Conservation (phyloP, 2,888 invertebrate genomes). For the Xanthorhoe spadicearia region DNA sequence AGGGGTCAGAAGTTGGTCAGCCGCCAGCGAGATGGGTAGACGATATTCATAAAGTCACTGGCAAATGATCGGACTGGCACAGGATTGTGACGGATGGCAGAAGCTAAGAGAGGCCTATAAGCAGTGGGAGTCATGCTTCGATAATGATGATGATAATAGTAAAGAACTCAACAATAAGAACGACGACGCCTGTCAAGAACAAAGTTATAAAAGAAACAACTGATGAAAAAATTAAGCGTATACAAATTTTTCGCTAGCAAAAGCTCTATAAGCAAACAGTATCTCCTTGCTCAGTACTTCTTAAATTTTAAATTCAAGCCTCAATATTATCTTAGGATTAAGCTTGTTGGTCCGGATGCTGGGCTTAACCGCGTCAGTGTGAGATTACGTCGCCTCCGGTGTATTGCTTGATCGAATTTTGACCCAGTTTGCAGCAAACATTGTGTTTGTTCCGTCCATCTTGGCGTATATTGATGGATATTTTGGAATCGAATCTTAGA, state of each 20-base stretch:
- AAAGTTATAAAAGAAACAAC: not conserved
- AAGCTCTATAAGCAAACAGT: not conserved
- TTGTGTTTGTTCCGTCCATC: conserved; percentile 24
- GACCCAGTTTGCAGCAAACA: conserved; percentile 32
- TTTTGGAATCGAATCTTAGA: conserved; percentile 8
- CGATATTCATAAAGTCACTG: too few relatives aligned
- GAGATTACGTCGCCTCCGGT: conserved; percentile 32
- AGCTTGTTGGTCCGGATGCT: conserved; percentile 30
- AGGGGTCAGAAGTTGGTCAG: too few relatives aligned
- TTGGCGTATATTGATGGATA: conserved; percentile 18
- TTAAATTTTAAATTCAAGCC: conserved; percentile 30
- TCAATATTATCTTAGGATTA: conserved; percentile 34
- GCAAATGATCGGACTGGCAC: too few relatives aligned
- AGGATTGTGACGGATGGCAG: too few relatives aligned
- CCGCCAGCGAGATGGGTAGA: too few relatives aligned
- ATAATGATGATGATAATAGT: too few relatives aligned
- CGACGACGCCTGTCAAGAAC: too few relatives aligned
- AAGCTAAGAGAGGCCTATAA: too few relatives aligned
- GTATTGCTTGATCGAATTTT: conserved; percentile 34
- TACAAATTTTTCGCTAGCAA: not conserved
- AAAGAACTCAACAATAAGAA: too few relatives aligned
- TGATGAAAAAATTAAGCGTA: not conserved
- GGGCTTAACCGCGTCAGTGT: conserved; percentile 29
- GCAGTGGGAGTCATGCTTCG: too few relatives aligned
- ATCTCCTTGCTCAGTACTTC: conserved; percentile 2